Base-by-base conservation (phyloP, 2,113 vertebrate genomes). In the Talpa occidentalis region DNA sequence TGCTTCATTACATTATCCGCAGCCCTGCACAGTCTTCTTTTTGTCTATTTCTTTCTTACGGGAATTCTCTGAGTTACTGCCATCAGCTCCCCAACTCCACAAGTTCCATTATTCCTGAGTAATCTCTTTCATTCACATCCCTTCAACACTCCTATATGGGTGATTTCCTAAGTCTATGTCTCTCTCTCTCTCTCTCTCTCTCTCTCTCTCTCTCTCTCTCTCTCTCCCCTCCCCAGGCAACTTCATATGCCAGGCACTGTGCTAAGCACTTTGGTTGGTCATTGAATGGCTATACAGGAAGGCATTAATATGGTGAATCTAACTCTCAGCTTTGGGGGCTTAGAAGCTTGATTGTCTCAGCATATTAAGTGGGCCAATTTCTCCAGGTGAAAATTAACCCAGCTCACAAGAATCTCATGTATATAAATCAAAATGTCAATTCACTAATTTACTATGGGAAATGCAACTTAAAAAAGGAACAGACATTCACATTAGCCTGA, bases 391-490 rank as follows among this genome's bases (percentile, higher is more conserved):
- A 77, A 83, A 93, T 93, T 91, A 94, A 89, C 78, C 56, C 78
- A 81, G 83, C 86, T 96, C 90, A 85, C 54, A 66, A 94, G 92
- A 93, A 93, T 93, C 54, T 91, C 47, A 21, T 91, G 78, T 94
- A 69, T 89, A 89, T 97, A 95, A 95, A 91, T 97, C 78, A 94
- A 96, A 96, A 95, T 91, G 86, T 97, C 94, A 95, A 8, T 88
- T 93, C 86, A 72, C 78, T 94, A 84, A 93, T 93, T 91, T 96
- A 91, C 60, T 91, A 59, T 32, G 67, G n/a, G 86, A 90, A 83
- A 72, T 81, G 59, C 77, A 86, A 66, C 21, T 49, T 85, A 89
- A 28, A 67, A 21, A 72, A 74, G 59, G 59, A 76, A 3, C 44
- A 84, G 78, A 69, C 73, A 28, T 85, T 72, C 56, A 54, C 22